These are phyloP conservation scores for Polylopha cassiicola DNA, from an alignment of 2,888 invertebrate species.

Conservation along the genomic window DNA sequence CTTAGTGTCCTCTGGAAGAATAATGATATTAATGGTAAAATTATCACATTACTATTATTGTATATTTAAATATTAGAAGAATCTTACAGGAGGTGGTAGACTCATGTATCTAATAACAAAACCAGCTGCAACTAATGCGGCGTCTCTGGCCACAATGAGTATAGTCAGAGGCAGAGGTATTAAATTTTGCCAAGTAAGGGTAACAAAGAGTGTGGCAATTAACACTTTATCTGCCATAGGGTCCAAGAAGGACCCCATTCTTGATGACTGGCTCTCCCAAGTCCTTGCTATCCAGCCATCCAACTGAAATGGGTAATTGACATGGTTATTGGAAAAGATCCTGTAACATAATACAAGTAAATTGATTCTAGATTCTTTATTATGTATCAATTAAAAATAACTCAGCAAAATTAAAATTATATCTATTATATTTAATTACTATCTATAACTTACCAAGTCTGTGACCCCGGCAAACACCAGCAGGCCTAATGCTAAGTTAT, in stretches of 20 bases:
- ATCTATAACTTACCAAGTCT: conserved; percentile 83
- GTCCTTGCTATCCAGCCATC: conserved; percentile 98
- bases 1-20: conserved; percentile 86
- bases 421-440: conserved; percentile 1
- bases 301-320: conserved; percentile 73
- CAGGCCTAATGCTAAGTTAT: conserved; percentile 87
- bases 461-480: conserved; percentile 92
- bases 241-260: conserved; percentile 96
- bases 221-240: conserved; percentile 98
- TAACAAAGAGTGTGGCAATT: conserved; percentile 91
- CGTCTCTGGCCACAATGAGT: conserved; percentile 90
- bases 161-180: conserved; percentile 89
- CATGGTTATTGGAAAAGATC: too few relatives aligned
- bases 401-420: not conserved
- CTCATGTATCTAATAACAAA: conserved; percentile 94
- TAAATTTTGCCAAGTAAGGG: conserved; percentile 89
- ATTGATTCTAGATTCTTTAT: too few relatives aligned
- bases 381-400: too few relatives aligned
- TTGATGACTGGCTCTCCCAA: conserved; percentile 93
- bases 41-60: not conserved
- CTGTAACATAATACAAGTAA: too few relatives aligned
- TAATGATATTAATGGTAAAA: not conserved
- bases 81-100: conserved; percentile 90
- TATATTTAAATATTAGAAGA: not conserved
- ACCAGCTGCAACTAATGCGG: conserved; percentile 87